phyloP scores from a whole-genome alignment of 1,140 invertebrate genomes.

The Anastatus disparis region DNA sequence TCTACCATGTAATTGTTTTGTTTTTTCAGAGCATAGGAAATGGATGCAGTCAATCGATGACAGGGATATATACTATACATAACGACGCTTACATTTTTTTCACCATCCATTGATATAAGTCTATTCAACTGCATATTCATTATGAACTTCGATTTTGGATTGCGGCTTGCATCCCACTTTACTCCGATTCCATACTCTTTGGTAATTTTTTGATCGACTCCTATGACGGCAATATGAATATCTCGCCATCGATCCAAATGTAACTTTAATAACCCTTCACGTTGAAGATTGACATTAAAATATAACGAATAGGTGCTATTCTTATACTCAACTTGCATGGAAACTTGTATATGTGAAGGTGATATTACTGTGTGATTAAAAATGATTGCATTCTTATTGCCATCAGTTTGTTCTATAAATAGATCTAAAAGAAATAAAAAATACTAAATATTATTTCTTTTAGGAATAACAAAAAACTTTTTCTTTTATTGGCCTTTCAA shows the following conservation, averaged over 20 bases:
- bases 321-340: constrained; percentile 73
- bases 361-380: constrained; percentile 70
- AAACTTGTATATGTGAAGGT: constrained; percentile 70
- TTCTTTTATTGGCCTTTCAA: too few species aligned
- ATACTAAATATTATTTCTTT: too few species aligned
- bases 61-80: constrained; percentile 79
- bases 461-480: too few species aligned
- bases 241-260: constrained; percentile 82
- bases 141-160: constrained; percentile 77
- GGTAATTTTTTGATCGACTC: constrained; percentile 67
- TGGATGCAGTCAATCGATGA: constrained; percentile 70
- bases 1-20: constrained; percentile 65
- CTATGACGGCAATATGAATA: constrained; percentile 73
- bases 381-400: constrained; percentile 71
- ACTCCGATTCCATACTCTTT: constrained; percentile 76
- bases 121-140: constrained; percentile 67
- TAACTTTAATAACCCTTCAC: constrained; percentile 69
- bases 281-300: constrained; percentile 66
- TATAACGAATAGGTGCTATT: constrained; percentile 73
- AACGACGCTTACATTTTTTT: constrained; percentile 72
- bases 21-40: constrained; percentile 47
- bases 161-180: constrained; percentile 85
- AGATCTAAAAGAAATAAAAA: constrained; percentile 45
- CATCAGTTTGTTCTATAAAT: constrained; percentile 70
- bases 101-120: constrained; percentile 56